These are phyloP conservation scores for Piscicola geometra DNA, from an alignment of 2,888 invertebrate genomes.

Conservation along the genomic window DNA sequence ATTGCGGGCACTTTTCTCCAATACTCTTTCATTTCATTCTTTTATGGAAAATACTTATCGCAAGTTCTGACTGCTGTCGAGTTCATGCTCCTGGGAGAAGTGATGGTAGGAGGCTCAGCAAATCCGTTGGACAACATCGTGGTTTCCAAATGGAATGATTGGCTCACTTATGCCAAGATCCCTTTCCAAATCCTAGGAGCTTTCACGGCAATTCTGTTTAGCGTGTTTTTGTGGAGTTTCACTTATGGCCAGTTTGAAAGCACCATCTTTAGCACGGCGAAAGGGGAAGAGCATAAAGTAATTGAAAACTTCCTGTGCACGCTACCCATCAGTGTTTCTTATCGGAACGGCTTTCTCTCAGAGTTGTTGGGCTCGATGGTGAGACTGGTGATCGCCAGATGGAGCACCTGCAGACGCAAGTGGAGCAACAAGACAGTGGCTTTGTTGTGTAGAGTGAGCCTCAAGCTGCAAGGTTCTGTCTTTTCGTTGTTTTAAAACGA, in stretches of 20 bases:
- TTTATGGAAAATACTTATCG: neutral
- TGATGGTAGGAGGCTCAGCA: neutral
- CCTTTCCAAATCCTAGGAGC: neutral
- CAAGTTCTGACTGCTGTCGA: neutral
- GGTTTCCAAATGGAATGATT: neutral
- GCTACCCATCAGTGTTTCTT: neutral
- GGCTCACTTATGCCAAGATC: neutral
- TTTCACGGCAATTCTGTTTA: neutral
- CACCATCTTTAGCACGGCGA: neutral
- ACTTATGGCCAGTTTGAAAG: neutral
- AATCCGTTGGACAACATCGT: conserved; percentile 8
- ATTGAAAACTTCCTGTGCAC: neutral
- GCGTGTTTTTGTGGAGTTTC: neutral
- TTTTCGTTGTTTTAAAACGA: neutral
- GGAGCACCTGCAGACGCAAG: neutral
- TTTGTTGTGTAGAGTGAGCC: neutral
- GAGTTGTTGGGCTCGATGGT: conserved; percentile 16
- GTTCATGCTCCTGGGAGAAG: neutral
- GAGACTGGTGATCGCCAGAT: neutral
- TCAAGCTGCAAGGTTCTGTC: neutral
- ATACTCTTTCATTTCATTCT: conserved; percentile 1
- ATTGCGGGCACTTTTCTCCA: neutral
- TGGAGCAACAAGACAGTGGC: neutral
- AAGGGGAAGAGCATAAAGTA: neutral
- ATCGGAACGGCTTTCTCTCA: neutral